A percentile compares a stretch with the other conserved stretches of the same genome.
Conservation (phyloP, 2,113 vertebrate species). For the Chaetorhynchus papuensis region DNA sequence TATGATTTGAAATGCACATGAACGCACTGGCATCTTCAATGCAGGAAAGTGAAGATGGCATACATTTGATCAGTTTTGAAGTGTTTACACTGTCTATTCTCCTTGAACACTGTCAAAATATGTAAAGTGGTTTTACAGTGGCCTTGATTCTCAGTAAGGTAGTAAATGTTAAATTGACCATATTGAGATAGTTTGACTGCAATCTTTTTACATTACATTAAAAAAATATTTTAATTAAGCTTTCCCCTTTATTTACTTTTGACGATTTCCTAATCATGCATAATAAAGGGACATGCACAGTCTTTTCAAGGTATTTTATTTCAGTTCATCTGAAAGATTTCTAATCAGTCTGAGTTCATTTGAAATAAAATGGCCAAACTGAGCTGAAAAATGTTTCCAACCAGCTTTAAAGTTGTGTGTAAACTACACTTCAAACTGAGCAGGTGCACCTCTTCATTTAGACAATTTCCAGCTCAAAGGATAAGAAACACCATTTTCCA, state of each 20-base stretch:
- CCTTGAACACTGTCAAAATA: neutral
- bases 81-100: neutral
- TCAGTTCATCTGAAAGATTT: neutral
- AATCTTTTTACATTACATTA: neutral
- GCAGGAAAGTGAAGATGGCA: neutral
- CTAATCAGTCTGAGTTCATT: neutral
- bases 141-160: neutral
- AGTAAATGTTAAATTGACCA: neutral
- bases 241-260: neutral
- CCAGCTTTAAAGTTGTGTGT: neutral
- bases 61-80: neutral
- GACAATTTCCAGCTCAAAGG: neutral
- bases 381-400: neutral
- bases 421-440: neutral
- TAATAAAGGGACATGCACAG: fast-evolving
- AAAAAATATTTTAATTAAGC: neutral
- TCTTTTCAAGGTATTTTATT: neutral
- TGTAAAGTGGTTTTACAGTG: neutral
- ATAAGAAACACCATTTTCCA: neutral
- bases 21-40: neutral
- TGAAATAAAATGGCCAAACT: neutral
- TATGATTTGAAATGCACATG: neutral
- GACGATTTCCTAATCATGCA: neutral
- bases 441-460: neutral
- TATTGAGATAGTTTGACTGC: neutral